Percentiles rank a stretch among this genome's conserved stretches.
phyloP scores from a whole-genome alignment of 2,888 invertebrate species.

The Notodromas monacha region DNA sequence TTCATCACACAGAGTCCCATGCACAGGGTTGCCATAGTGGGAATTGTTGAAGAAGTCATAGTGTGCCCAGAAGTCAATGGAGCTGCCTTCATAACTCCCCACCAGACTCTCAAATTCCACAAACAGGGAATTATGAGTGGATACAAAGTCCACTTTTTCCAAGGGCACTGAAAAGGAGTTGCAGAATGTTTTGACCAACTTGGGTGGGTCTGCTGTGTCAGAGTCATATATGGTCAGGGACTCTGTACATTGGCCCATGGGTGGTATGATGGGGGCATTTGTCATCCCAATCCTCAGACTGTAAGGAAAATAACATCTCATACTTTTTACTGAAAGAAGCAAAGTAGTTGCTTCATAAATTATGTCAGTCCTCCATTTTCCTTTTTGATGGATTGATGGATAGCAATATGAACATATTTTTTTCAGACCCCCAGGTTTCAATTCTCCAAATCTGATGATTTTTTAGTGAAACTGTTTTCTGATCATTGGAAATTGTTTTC shows the following conservation, averaged over 20 bases:
- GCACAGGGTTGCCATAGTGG: constrained; percentile 44
- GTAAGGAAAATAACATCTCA: too few species aligned
- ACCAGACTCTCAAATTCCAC: constrained; percentile 68
- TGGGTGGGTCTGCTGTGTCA: constrained; percentile 51
- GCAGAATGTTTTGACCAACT: constrained; percentile 71
- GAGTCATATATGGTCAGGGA: constrained; percentile 64
- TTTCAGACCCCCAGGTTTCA: too few species aligned
- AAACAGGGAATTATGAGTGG: constrained; percentile 50
- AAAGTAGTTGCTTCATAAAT: too few species aligned
- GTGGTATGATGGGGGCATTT: constrained; percentile 45
- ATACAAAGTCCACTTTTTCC: constrained; percentile 73
- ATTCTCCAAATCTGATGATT: too few species aligned
- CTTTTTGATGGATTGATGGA: too few species aligned
- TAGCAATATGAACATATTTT: too few species aligned
- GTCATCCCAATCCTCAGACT: constrained; percentile 63
- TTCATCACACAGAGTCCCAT: constrained; percentile 51
- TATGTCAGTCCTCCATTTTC: too few species aligned
- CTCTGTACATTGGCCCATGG: constrained; percentile 61
- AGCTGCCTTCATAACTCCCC: constrained; percentile 73
- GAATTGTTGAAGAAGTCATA: constrained; percentile 78
- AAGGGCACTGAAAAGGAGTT: constrained; percentile 69
- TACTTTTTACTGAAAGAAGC: too few species aligned
- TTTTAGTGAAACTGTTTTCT: too few species aligned
- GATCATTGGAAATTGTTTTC: too few species aligned
- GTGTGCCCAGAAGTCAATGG: constrained; percentile 71